A percentile compares a stretch with the other conserved stretches of the same genome.
phyloP scores from a whole-genome alignment of 2,797 vertebrate genomes.

The Scomberomorus guttatus region DNA sequence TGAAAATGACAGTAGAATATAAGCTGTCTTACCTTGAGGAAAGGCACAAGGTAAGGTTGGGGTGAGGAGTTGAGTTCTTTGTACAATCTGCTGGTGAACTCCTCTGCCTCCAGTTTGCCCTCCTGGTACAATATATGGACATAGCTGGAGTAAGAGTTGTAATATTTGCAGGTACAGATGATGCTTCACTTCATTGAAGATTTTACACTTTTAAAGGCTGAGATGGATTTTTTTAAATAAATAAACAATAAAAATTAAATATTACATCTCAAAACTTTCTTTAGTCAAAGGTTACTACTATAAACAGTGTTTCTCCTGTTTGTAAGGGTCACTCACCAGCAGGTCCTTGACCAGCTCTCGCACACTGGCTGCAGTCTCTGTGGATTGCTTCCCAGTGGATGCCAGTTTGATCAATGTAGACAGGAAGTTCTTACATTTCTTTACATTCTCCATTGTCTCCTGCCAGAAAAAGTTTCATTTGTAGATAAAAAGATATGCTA shows the following conservation, averaged over 20 bases:
- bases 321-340: slow-evolving; percentile 88
- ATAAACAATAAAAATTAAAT: no score
- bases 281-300: background rate
- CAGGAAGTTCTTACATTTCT: slow-evolving; percentile 98
- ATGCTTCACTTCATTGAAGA: background rate
- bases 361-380: slow-evolving; percentile 95
- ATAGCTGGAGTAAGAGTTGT: slow-evolving; percentile 6
- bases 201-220: background rate
- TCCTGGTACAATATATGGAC: slow-evolving; percentile 84
- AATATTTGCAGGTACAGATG: background rate
- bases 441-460: slow-evolving; percentile 99
- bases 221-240: background rate
- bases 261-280: background rate
- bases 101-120: slow-evolving; percentile 96
- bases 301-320: background rate
- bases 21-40: slow-evolving; percentile 92
- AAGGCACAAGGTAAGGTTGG: slow-evolving; percentile 99
- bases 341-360: slow-evolving; percentile 95
- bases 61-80: slow-evolving; percentile 98
- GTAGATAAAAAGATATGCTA: background rate
- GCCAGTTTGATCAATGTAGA: slow-evolving; percentile 98
- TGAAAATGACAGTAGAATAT: background rate
- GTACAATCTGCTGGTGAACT: slow-evolving; percentile 97
- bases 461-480: slow-evolving; percentile 59
- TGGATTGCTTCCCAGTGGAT: slow-evolving; percentile 94